Evolutionary conservation across 2,797 vertebrate species (phyloP).

Genomic region (Intellagama lesueurii): DNA sequence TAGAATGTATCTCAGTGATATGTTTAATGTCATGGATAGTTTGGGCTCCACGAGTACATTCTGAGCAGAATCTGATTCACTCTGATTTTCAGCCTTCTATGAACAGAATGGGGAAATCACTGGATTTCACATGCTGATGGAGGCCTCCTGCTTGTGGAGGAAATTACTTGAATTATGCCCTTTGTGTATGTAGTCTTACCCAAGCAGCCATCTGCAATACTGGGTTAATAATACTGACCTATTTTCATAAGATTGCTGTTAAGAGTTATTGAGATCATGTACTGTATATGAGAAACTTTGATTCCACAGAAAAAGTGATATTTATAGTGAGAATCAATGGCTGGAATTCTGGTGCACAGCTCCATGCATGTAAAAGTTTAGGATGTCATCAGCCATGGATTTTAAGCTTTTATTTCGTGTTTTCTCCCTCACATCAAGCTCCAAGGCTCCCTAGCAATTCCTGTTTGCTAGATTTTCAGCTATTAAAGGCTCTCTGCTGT

Average conservation of each 20-base stretch:
- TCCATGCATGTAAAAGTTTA: too few relatives aligned
- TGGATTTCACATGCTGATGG: background rate
- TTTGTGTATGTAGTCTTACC: background rate
- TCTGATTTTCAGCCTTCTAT: background rate
- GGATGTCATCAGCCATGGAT: too few relatives aligned
- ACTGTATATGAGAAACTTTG: background rate
- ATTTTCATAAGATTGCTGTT: background rate
- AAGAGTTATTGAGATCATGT: background rate
- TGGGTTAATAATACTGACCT: background rate
- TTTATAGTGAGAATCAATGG: background rate
- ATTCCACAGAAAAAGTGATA: background rate
- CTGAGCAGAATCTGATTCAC: background rate
- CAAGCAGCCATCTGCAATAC: background rate
- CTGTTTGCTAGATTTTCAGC: too few relatives aligned
- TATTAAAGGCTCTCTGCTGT: too few relatives aligned
- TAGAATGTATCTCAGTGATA: background rate
- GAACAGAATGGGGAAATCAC: background rate
- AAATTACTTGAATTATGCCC: background rate
- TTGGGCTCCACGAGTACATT: background rate
- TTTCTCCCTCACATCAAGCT: too few relatives aligned
- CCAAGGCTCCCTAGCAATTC: too few relatives aligned
- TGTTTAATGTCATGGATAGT: background rate
- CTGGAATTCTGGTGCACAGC: too few relatives aligned
- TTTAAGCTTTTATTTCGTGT: too few relatives aligned
- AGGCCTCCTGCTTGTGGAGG: background rate